Base-by-base conservation (phyloP, 2,113 vertebrate species). In the Ramphastos sulfuratus region DNA sequence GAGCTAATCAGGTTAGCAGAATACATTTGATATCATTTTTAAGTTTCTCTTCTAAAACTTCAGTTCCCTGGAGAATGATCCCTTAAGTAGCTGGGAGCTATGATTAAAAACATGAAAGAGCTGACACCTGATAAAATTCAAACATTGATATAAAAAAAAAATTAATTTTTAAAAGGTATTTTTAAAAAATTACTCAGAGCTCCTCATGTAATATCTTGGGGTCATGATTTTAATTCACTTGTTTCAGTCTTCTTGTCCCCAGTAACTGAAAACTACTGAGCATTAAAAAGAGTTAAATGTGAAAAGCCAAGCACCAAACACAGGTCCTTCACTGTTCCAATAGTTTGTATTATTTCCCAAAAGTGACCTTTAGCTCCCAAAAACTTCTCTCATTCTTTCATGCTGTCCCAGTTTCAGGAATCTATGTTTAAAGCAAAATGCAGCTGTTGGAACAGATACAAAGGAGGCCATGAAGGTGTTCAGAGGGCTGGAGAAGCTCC, bases 31-130 rank as follows among this genome's bases (percentile, higher is more conserved):
- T 82, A 55, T 27, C n/a, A 80, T 89, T 95, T 92, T 66, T 18
- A 89, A 94, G 90, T 95, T 95, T 89, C 82, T 92, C 42, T 87
- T 95, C 82, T 91, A 85, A 95, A 95, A 94, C 78, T 95, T 92
- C 1, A 0, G 16, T 42, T 96, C 93, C 90, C 94, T 46, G 50
- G 92, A 71, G 87, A 85, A 77, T 23, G 71, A 92, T 87, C 54
- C 87, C 87, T 91, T 89, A 89, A 79, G 67, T 59, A 64, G 55
- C 16, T 92, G 54, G 76, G 39, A 82, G 44, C 44, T 79, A 48
- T 10, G 50, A 91, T 77, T 85, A 93, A 95, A 95, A 89, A 66
- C 79, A 85, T 80, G 25, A 89, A 95, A 64, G 50, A 70, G n/a
- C 55, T 95, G 87, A 73, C 89, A 85, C 59, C 77, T 82, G 59